Percentiles rank a stretch among this genome's conserved stretches.
Evolutionary conservation across 2,113 vertebrate genomes (phyloP).

Genomic region (Varanus salvator): DNA sequence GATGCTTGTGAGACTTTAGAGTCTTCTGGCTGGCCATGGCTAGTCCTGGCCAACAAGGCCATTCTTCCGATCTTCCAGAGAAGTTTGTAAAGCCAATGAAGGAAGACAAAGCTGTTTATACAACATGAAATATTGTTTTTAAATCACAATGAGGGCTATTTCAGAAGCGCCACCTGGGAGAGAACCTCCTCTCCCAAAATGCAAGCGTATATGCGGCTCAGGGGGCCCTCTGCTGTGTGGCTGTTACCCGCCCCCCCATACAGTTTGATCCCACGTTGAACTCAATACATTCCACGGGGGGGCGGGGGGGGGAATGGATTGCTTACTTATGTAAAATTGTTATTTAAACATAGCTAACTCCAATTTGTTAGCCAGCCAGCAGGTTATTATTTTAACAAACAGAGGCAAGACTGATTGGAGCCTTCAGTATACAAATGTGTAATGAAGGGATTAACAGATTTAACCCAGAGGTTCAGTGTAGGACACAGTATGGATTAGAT

Average conservation of each 20-base stretch:
- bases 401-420: conserved; percentile 59
- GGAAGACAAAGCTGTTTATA: background rate
- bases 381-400: conserved; percentile 59
- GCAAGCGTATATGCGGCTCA: background rate
- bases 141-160: background rate
- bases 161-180: background rate
- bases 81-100: background rate
- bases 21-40: background rate
- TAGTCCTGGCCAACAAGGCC: background rate
- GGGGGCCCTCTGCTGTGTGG: background rate
- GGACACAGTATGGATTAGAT: conserved; percentile 35
- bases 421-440: conserved; percentile 41
- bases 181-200: background rate
- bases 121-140: background rate
- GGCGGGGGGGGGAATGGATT: background rate
- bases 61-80: background rate
- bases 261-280: conserved; percentile 15
- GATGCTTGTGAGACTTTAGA: too few species aligned
- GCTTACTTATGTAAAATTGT: conserved; percentile 42
- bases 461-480: conserved; percentile 40
- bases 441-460: conserved; percentile 48
- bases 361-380: conserved; percentile 44
- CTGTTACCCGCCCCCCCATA: background rate
- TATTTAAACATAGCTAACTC: conserved; percentile 40
- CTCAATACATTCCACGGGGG: background rate